These are phyloP conservation scores for Phallusia fumigata DNA, from an alignment of 23 tunicate genomes.

Conservation along the genomic window DNA sequence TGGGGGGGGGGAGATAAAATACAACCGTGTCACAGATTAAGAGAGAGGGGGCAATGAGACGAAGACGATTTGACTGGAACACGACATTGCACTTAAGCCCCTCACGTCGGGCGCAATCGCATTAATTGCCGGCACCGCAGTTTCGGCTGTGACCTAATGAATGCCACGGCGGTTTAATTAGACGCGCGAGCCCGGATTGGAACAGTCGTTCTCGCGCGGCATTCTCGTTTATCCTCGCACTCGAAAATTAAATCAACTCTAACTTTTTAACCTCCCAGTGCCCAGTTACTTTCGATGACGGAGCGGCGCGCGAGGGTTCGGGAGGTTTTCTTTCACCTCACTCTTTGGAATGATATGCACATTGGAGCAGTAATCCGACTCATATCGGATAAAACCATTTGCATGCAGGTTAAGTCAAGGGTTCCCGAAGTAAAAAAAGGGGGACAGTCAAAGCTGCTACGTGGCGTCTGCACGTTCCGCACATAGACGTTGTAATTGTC, in stretches of 20 bases:
- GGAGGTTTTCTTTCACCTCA: too few species aligned
- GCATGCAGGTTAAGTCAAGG: too few species aligned
- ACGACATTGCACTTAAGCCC: slow-evolving; percentile 7
- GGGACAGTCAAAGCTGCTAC: too few species aligned
- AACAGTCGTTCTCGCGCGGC: background rate
- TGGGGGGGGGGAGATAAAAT: background rate
- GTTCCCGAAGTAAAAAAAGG: too few species aligned
- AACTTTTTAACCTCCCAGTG: too few species aligned
- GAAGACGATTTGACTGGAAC: background rate
- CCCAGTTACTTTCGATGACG: too few species aligned
- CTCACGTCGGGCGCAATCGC: background rate
- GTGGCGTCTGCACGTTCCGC: too few species aligned
- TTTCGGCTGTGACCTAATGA: background rate
- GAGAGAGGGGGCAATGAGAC: background rate
- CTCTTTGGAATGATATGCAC: too few species aligned
- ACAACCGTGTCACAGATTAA: background rate
- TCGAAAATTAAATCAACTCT: background rate
- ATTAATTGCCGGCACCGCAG: background rate
- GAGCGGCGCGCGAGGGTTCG: too few species aligned
- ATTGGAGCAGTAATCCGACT: too few species aligned
- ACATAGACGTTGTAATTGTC: too few species aligned
- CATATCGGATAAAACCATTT: too few species aligned
- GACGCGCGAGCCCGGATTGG: background rate
- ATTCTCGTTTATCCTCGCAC: background rate
- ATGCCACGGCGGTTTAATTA: background rate